These are phyloP conservation scores for Scaptomyza parva DNA, from an alignment of 2,888 invertebrate genomes.

Conservation along the genomic window DNA sequence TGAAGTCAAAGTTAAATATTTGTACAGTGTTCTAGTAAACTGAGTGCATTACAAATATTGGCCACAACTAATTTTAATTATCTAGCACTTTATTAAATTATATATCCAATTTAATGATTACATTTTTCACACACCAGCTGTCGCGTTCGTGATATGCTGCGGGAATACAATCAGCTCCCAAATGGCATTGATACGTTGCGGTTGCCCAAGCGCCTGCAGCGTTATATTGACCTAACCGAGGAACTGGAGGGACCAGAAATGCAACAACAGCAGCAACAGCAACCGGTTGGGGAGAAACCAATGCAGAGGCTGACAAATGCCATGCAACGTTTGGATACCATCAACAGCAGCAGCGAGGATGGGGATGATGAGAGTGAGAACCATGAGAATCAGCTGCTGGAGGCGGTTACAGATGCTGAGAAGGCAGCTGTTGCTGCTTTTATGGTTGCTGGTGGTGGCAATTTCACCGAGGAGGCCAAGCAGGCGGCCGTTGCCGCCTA, in stretches of 20 bases:
- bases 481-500: conserved; percentile 64
- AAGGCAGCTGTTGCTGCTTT: conserved; percentile 69
- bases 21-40: background rate
- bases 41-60: too few relatives aligned
- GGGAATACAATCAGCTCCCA: conserved; percentile 90
- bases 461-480: conserved; percentile 58
- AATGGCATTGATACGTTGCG: conserved; percentile 89
- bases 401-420: conserved; percentile 69
- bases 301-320: conserved; percentile 35
- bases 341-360: conserved; percentile 54
- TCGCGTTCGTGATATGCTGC: conserved; percentile 88
- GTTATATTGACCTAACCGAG: conserved; percentile 90
- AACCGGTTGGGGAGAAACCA: conserved; percentile 16
- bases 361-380: conserved; percentile 71
- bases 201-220: conserved; percentile 88
- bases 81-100: too few relatives aligned
- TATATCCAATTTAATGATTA: background rate
- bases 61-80: conserved; percentile 2
- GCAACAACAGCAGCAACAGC: conserved; percentile 25
- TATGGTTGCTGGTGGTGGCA: conserved; percentile 58
- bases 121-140: conserved; percentile 85
- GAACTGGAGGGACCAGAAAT: conserved; percentile 84
- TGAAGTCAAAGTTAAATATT: conserved; percentile 1
- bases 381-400: conserved; percentile 52
- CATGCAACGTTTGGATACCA: conserved; percentile 64